A percentile compares a stretch with the other conserved stretches of the same genome.
Evolutionary conservation across 2,888 invertebrate species (phyloP).

Genomic region (Tachina lurida): DNA sequence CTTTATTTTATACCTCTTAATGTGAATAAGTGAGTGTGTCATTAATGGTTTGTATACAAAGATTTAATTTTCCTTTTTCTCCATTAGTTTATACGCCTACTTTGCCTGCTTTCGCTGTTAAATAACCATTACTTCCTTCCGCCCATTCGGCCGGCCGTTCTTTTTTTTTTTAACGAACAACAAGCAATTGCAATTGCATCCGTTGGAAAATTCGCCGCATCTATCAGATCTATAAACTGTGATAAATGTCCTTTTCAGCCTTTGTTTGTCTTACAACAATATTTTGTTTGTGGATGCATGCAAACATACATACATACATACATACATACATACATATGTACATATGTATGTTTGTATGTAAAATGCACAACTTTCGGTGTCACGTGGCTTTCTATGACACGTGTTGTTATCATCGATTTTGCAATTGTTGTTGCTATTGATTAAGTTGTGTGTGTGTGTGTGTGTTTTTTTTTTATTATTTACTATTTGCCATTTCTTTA

Average conservation of each 20-base stretch:
- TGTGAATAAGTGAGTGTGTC: conserved; percentile 52
- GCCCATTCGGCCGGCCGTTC: not conserved
- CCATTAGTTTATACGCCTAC: conserved; percentile 63
- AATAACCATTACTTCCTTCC: conserved; percentile 65
- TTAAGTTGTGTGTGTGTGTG: not conserved
- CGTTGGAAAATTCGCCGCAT: conserved; percentile 63
- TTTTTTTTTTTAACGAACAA: not conserved
- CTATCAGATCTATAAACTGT: conserved; percentile 60
- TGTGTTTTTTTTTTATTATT: conserved; percentile 6
- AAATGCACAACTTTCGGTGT: conserved; percentile 34
- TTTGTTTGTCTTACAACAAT: conserved; percentile 61
- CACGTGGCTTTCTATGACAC: conserved; percentile 69
- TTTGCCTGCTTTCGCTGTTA: conserved; percentile 40
- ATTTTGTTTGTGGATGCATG: not conserved
- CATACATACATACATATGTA: no score
- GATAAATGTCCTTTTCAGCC: conserved; percentile 45
- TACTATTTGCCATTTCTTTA: conserved; percentile 17
- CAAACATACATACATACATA: no score
- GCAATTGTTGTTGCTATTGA: conserved; percentile 29
- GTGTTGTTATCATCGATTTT: conserved; percentile 64
- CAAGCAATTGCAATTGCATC: conserved; percentile 42
- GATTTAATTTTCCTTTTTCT: conserved; percentile 64
- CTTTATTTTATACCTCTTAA: conserved; percentile 47
- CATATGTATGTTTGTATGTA: no score
- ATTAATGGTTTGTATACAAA: conserved; percentile 65